Conservation (phyloP, 1,140 invertebrate genomes). For the Calliphora vicina region DNA sequence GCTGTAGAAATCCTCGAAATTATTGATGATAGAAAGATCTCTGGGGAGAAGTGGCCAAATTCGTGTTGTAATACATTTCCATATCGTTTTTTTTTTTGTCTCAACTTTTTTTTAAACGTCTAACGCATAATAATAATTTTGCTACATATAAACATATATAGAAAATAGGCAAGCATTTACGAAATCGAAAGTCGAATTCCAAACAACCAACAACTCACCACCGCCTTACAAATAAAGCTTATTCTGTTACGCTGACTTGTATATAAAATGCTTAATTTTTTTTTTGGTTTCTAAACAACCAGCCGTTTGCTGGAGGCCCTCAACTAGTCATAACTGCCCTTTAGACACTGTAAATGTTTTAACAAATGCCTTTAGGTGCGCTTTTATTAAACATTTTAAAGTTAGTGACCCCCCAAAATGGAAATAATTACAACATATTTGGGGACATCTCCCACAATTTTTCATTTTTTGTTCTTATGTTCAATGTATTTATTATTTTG, state of each 20-base stretch:
- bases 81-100: constrained; percentile 38
- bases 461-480: constrained; percentile 46
- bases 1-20: constrained; percentile 65
- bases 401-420: constrained; percentile 47
- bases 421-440: constrained; percentile 64
- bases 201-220: not conserved
- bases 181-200: not conserved
- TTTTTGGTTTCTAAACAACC: too few species aligned
- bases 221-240: not conserved
- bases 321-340: not conserved
- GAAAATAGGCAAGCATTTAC: not conserved
- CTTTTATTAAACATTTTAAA: not conserved
- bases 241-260: not conserved
- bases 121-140: too few species aligned
- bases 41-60: constrained; percentile 63
- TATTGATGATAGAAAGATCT: constrained; percentile 58
- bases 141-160: too few species aligned
- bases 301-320: too few species aligned
- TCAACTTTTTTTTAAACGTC: not conserved
- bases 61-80: constrained; percentile 63
- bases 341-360: not conserved
- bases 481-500: constrained; percentile 17
- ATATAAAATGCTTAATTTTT: not conserved
- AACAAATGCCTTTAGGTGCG: not conserved
- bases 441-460: constrained; percentile 62